Evolutionary conservation across 2,113 vertebrate species (phyloP).

Genomic region (Carassius carassius): DNA sequence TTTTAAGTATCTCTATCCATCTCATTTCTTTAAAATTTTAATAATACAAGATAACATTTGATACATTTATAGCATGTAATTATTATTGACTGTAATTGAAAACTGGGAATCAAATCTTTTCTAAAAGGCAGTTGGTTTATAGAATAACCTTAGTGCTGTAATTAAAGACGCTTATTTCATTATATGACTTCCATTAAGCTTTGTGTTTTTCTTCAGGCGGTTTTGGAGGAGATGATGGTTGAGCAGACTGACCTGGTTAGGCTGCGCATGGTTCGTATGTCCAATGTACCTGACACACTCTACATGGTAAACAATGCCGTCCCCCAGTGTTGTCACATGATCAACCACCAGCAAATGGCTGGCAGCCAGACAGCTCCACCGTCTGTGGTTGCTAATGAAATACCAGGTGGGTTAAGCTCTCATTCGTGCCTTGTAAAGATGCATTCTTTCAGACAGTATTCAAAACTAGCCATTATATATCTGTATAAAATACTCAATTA

Average conservation of each 20-base stretch:
- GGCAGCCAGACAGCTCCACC: conserved; percentile 84
- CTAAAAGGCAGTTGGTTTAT: not conserved
- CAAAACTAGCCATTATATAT: not conserved
- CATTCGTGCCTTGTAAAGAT: conserved; percentile 6
- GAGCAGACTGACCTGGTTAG: conserved; percentile 95
- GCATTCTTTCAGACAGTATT: not conserved
- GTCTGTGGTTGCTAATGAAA: conserved; percentile 96
- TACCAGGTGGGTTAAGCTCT: conserved; percentile 83
- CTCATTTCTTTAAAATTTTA: not conserved
- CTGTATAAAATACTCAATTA: not conserved
- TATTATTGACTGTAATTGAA: not conserved
- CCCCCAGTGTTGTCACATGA: conserved; percentile 95
- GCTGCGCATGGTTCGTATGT: conserved; percentile 95
- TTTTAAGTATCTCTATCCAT: not conserved
- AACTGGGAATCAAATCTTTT: not conserved
- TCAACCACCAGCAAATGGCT: conserved; percentile 93
- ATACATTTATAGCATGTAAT: not conserved
- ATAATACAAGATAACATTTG: not conserved
- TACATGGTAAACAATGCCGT: conserved; percentile 97
- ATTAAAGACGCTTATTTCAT: not conserved
- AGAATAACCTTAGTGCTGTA: not conserved
- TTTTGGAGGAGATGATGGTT: conserved; percentile 98
- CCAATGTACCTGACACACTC: conserved; percentile 96
- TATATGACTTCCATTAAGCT: not conserved
- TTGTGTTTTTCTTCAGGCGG: conserved; percentile 75